Percentiles rank a stretch among this genome's conserved stretches.
Evolutionary conservation across 23 tunicate genomes (phyloP).

Genomic region (Diplosoma virens): DNA sequence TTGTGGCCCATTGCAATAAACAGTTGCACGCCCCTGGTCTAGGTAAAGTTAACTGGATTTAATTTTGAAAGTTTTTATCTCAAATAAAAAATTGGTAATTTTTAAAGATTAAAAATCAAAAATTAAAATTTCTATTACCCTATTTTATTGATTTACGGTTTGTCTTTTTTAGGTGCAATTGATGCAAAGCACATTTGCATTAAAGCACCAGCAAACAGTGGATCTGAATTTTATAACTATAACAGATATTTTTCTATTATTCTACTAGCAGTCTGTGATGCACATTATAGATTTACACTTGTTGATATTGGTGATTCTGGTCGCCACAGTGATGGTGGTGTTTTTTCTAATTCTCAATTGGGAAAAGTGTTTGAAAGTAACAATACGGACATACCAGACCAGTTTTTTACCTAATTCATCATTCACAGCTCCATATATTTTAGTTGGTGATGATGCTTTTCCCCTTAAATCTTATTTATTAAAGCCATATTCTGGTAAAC

Average conservation of each 20-base stretch:
- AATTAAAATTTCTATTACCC: no score
- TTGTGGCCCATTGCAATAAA: no score
- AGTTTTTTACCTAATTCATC: not conserved
- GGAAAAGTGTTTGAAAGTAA: conserved; percentile 18
- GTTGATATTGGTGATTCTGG: conserved; percentile 45
- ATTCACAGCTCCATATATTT: conserved; percentile 17
- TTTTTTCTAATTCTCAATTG: conserved; percentile 27
- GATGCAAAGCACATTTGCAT: conserved; percentile 42
- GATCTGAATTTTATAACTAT: conserved; percentile 51
- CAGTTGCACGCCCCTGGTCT: no score
- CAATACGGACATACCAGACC: conserved; percentile 17
- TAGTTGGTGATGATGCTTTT: conserved; percentile 61
- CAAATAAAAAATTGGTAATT: no score
- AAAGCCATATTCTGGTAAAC: conserved; percentile 46
- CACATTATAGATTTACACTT: conserved; percentile 24
- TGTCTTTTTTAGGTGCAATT: conserved; percentile 23
- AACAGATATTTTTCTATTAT: conserved; percentile 47
- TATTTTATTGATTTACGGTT: no score
- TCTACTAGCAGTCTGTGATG: conserved; percentile 45
- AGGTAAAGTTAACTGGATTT: no score
- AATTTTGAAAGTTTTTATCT: no score
- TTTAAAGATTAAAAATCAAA: no score
- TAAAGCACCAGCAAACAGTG: conserved; percentile 58
- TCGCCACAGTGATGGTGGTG: conserved; percentile 49
- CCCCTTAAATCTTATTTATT: conserved; percentile 36